Conservation (phyloP, 2,113 vertebrate species). For the Corynorhinus townsendii region DNA sequence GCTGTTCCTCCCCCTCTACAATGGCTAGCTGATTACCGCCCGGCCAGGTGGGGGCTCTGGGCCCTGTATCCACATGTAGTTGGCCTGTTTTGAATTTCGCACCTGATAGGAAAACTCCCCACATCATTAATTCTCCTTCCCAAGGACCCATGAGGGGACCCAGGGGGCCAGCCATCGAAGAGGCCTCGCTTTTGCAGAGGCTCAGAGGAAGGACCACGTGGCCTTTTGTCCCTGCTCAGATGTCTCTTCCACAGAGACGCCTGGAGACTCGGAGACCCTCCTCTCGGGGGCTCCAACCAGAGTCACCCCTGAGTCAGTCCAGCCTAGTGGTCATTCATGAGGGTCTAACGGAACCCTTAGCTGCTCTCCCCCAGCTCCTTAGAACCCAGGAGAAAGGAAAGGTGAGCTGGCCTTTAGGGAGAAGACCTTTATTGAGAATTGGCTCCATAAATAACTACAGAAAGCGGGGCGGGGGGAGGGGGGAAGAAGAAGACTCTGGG, state of each 20-base stretch:
- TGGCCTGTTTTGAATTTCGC: neutral
- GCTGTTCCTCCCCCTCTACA: neutral
- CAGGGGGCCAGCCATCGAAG: neutral
- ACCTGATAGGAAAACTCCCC: neutral
- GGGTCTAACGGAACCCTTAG: neutral
- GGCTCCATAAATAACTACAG: neutral
- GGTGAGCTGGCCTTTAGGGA: neutral
- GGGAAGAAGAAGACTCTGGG: neutral
- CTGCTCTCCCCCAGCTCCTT: too few relatives aligned
- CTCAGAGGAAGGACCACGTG: neutral
- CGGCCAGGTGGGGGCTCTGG: neutral
- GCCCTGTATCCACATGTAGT: neutral
- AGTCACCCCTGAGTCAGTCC: neutral
- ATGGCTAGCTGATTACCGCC: neutral
- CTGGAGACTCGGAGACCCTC: neutral
- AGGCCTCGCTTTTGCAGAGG: neutral
- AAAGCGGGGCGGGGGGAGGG: neutral
- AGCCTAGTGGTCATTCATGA: neutral
- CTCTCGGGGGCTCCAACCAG: neutral
- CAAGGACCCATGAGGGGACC: neutral
- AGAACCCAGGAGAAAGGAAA: neutral
- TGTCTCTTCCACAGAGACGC: neutral
- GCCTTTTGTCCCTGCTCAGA: neutral
- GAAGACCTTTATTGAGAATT: constrained; percentile 54
- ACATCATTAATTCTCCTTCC: neutral